Evolutionary conservation across 1,140 invertebrate species (phyloP), one percentile per base, ranked within the genome.

Genomic region (Pogonomyrmex californicus): DNA sequence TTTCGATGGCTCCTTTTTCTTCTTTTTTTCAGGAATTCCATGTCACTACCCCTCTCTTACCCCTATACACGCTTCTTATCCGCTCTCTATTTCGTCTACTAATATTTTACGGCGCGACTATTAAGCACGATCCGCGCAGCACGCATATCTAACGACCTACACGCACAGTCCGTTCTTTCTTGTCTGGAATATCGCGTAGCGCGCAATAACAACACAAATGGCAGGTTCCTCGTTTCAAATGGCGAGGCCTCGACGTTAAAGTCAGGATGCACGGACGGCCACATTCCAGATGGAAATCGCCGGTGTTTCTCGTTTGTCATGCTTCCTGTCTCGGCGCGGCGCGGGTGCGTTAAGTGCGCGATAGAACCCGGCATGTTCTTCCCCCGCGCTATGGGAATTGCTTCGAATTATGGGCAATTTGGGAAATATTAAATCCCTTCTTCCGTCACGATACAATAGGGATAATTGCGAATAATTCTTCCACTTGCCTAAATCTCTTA

Each of bases 1-100:
- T 44, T 54, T 71, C 10, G 63, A 30, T 68, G 14, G 62, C 9
- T 62, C n/a, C 47, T 36, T 63, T 87, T 86, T 23, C 23, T 23
- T 23, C 0, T 23, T 23, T 23, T 23, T 23, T 23, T 23, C 10
- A 54, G 54, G 49, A 68, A 81, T 68, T 49, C 33, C 87, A 86
- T 92, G 91, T 92, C 91, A 87, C 88, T 87, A 87, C 87, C 62
- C 86, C 90, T 60, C 83, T 79, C 47, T 56, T 23, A 12, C 1
- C 12, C 14, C 23, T 58, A 23, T 23, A n/a, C 58, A 12, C 79
- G 41, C 30, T 58, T 23, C 23, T 44, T 41, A 76, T 38, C 41
- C 56, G 44, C 10, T 51, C 47, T 73, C 47, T 60, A 54, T 58
- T 23, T 44, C 66, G 38, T 47, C 56, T 75, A 83, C 68, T 83